phyloP scores from a whole-genome alignment of 2,797 vertebrate species.

The Aldrovandia affinis region DNA sequence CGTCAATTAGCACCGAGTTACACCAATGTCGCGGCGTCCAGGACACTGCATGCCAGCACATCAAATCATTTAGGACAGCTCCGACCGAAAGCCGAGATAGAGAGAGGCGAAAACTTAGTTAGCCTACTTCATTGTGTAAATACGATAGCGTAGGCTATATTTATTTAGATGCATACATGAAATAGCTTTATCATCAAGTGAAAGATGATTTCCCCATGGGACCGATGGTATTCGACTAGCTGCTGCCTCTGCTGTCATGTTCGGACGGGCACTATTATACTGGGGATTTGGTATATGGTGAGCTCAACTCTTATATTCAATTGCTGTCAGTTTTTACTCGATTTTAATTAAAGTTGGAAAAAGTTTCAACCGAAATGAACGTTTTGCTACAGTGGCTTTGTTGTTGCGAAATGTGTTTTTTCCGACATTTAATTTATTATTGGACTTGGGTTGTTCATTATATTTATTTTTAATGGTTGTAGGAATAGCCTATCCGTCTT shows the following conservation, averaged over 20 bases:
- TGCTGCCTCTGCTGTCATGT: slow-evolving; percentile 98
- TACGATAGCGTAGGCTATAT: background rate
- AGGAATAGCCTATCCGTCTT: background rate
- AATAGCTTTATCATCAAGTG: slow-evolving; percentile 45
- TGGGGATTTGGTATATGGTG: slow-evolving; percentile 96
- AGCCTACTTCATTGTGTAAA: slow-evolving; percentile 3
- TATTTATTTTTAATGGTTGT: background rate
- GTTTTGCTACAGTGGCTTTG: background rate
- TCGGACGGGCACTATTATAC: slow-evolving; percentile 95
- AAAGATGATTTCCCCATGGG: slow-evolving; percentile 89
- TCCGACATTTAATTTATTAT: background rate
- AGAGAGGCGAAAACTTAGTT: slow-evolving; percentile 21
- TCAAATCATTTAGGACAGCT: slow-evolving; percentile 37
- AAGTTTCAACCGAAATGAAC: slow-evolving; percentile 7
- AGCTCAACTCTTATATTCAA: slow-evolving; percentile 48
- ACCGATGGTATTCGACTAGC: slow-evolving; percentile 95
- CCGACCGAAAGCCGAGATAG: slow-evolving; percentile 48
- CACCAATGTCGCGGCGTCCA: slow-evolving; percentile 54
- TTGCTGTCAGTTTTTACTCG: background rate
- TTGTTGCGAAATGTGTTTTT: background rate
- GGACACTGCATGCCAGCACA: slow-evolving; percentile 32
- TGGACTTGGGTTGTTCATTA: background rate
- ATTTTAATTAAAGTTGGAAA: background rate
- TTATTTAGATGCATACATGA: slow-evolving; percentile 56
- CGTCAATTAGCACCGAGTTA: slow-evolving; percentile 44